Conservation (phyloP, 2,797 vertebrate species). For the Chelon auratus region DNA sequence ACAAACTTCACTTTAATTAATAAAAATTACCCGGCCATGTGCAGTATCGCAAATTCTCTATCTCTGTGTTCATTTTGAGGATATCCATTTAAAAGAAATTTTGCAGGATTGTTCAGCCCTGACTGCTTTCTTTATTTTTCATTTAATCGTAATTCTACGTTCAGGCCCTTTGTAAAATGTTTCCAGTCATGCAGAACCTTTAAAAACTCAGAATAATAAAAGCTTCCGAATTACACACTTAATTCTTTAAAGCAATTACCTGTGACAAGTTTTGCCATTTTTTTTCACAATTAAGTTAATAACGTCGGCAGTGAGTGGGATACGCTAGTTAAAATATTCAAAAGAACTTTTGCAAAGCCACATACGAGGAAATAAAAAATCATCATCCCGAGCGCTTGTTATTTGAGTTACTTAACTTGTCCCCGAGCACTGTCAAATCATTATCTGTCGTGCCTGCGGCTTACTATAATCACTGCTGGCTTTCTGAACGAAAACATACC, state of each 20-base stretch:
- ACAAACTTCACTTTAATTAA: no score
- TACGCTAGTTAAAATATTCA: neutral
- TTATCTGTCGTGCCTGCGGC: constrained; percentile 51
- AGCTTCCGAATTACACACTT: neutral
- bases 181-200: neutral
- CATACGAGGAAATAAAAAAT: neutral
- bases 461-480: constrained; percentile 56
- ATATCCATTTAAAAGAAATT: no score
- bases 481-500: constrained; percentile 63
- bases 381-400: constrained; percentile 32
- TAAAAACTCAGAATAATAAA: neutral
- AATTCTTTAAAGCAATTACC: neutral
- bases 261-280: neutral
- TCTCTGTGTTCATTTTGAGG: no score
- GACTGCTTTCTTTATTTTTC: neutral
- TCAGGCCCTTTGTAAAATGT: neutral
- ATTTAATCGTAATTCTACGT: neutral
- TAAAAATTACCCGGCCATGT: neutral
- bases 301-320: neutral
- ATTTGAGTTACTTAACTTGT: constrained; percentile 35
- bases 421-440: constrained; percentile 50
- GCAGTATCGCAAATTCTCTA: no score
- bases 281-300: neutral
- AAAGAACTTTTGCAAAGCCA: constrained; percentile 1
- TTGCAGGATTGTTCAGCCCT: neutral